Base-by-base conservation (phyloP, 30 jellyfish, hydroid and myxozoan species). In the Turritopsis rubra region DNA sequence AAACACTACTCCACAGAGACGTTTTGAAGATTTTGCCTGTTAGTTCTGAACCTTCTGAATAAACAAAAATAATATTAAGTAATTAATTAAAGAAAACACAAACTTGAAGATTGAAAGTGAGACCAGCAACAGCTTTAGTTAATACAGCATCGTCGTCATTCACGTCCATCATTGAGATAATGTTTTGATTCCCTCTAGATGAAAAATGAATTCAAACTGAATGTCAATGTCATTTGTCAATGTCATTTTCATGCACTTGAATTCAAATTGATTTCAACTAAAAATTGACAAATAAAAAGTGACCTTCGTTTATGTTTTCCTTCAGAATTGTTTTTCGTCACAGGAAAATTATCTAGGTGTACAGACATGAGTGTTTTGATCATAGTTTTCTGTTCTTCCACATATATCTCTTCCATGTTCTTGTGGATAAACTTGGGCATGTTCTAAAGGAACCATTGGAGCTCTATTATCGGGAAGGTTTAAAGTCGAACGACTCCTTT, bases 361-460 rank as follows among this genome's bases (percentile, higher is more conserved):
- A 84, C 77, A 16, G 87, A 80, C 96, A 87, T 92, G 71, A 92
- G 84, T 82, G 85, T 93, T 9, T 85, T 88, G 52, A 92, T 88
- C 85, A 79, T 79, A 19, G 95, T 82, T 72, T 85, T 85, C 41
- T 92, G 98, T 60, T 92, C 98, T 23, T 92, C 98, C 0, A 85
- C 41, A 65, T 68, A 92, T 60, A 82, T 87, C 79, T 87, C 91
- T 78, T 92, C 98, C 98, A 92, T 92, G 73, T 89, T 89, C 81
- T 92, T 92, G 71, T 88, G 95, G 21, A 92, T 85, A 84, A 92
- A 92, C 75, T 77, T 86, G 28, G 97, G 97, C 93, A 90, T 90
- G 66, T 28, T 80, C 97, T 90, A 41, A 17, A 83, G n/a, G n/a
- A n/a, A n/a, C n/a, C n/a, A n/a, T n/a, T n/a, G n/a, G n/a, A n/a